Conservation (phyloP, 1,140 invertebrate species). For the Drosophila serrata region DNA sequence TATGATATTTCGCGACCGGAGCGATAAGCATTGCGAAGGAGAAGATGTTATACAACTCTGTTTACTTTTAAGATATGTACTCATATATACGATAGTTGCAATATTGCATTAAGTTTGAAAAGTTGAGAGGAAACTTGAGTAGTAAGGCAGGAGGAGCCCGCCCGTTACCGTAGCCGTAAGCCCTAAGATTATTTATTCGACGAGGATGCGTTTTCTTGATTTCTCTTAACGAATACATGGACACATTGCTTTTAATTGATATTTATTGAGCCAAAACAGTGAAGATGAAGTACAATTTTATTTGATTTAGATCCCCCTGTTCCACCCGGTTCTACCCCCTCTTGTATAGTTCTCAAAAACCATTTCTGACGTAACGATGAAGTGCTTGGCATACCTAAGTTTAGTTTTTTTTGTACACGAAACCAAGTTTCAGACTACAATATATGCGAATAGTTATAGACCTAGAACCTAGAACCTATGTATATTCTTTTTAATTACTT, state of each 20-base stretch:
- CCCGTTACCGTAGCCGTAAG: slow-evolving; percentile 19
- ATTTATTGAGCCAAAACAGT: slow-evolving; percentile 57
- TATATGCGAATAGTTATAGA: slow-evolving; percentile 29
- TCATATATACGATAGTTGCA: slow-evolving; percentile 62
- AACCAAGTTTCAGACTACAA: slow-evolving; percentile 74
- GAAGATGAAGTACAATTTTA: slow-evolving; percentile 73
- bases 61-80: slow-evolving; percentile 48
- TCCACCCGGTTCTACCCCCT: slow-evolving; percentile 7
- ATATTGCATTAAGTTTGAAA: slow-evolving; percentile 64
- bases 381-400: slow-evolving; percentile 67
- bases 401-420: slow-evolving; percentile 66
- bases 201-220: slow-evolving; percentile 25
- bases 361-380: slow-evolving; percentile 32
- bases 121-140: slow-evolving; percentile 50
- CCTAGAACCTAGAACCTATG: slow-evolving; percentile 18
- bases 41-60: slow-evolving; percentile 59
- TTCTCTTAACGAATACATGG: slow-evolving; percentile 29
- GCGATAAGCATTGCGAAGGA: slow-evolving; percentile 42
- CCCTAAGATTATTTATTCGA: slow-evolving; percentile 57
- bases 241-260: slow-evolving; percentile 53
- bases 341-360: slow-evolving; percentile 33
- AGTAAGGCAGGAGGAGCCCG: slow-evolving; percentile 13
- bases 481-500: slow-evolving; percentile 60
- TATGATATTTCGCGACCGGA: slow-evolving; percentile 60
- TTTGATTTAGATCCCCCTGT: slow-evolving; percentile 45